Percentiles rank a stretch among this genome's conserved stretches.
Evolutionary conservation across 2,797 vertebrate genomes (phyloP).

Genomic region (Spinus olivaceus): DNA sequence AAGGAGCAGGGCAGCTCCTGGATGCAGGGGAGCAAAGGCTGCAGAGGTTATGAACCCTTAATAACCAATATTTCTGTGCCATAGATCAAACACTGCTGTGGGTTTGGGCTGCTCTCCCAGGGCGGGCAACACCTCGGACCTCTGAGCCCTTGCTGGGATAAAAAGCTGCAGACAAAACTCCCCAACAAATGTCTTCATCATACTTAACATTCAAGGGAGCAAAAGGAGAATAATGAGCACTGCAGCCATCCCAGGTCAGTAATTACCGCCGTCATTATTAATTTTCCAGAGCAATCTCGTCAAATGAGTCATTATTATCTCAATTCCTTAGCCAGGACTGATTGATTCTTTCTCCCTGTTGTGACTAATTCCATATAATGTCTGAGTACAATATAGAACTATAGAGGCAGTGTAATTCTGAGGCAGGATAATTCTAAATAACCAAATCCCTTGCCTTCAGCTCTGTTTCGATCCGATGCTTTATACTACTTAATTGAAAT

Average conservation of each 20-base stretch:
- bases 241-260: constrained; percentile 58
- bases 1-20: background rate
- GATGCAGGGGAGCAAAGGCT: background rate
- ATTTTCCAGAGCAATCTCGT: constrained; percentile 64
- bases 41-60: background rate
- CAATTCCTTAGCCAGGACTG: constrained; percentile 59
- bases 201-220: constrained; percentile 20
- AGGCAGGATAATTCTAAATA: constrained; percentile 16
- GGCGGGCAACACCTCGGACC: background rate
- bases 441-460: constrained; percentile 26
- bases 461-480: background rate
- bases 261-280: constrained; percentile 68
- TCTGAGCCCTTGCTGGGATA: background rate
- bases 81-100: background rate
- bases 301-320: constrained; percentile 65
- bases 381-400: constrained; percentile 33
- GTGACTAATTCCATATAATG: constrained; percentile 61
- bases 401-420: background rate
- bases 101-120: background rate
- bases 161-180: background rate
- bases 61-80: accelerated
- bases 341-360: constrained; percentile 68
- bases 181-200: background rate
- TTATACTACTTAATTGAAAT: constrained; percentile 30
- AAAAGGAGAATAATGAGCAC: constrained; percentile 52